These are phyloP conservation scores for Gorsachius goisagi DNA, from an alignment of 2,113 vertebrate species.

Conservation along the genomic window DNA sequence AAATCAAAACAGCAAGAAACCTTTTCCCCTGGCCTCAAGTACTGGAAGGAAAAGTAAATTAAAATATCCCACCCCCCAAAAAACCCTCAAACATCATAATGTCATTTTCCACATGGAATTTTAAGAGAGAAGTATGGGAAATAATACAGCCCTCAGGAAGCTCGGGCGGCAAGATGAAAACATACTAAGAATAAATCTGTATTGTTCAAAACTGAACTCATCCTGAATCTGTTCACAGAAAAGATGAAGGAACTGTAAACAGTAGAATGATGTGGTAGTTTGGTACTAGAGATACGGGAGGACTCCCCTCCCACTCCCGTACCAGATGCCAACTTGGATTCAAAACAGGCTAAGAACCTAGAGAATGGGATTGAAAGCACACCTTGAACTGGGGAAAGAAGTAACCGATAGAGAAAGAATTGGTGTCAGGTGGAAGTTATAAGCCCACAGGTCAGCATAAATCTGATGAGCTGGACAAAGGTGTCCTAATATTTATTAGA, in stretches of 20 bases:
- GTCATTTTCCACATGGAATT: not conserved
- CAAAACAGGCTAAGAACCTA: not conserved
- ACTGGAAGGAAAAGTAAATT: not conserved
- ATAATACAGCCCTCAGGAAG: not conserved
- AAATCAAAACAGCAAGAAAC: not conserved
- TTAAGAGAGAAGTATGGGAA: not conserved
- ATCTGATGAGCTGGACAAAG: not conserved
- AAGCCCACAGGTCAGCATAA: not conserved
- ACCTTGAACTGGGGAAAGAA: not conserved
- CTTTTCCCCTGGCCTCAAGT: not conserved
- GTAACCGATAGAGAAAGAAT: not conserved
- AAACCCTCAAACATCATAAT: not conserved
- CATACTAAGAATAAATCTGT: not conserved
- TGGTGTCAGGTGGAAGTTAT: not conserved
- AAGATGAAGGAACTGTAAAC: not conserved
- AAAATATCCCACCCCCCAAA: not conserved
- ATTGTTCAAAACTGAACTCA: not conserved
- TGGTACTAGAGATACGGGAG: not conserved
- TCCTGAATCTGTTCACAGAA: not conserved
- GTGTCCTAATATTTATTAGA: not conserved
- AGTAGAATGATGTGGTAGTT: not conserved
- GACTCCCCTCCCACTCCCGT: not conserved
- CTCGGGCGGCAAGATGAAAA: not conserved
- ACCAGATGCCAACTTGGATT: not conserved
- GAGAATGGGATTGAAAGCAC: not conserved